A percentile compares a stretch with the other conserved stretches of the same genome.
Evolutionary conservation across 2,888 invertebrate genomes (phyloP).

Genomic region (Noctua pronuba): DNA sequence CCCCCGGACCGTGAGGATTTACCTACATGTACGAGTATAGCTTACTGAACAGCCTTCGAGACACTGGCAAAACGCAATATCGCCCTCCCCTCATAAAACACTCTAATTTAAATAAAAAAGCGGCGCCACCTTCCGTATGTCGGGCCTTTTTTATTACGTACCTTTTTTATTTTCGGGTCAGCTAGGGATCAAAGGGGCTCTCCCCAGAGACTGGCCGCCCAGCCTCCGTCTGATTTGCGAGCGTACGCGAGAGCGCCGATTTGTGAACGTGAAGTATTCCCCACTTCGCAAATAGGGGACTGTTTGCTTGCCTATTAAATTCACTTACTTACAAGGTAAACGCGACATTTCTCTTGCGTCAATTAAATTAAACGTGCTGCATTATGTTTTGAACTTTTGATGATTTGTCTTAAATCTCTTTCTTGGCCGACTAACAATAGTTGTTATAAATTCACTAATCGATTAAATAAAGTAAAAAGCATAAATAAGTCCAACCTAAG

Average conservation of each 20-base stretch:
- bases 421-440: slow-evolving; percentile 4
- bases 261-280: slow-evolving; percentile 86
- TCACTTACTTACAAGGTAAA: slow-evolving; percentile 79
- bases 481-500: slow-evolving; percentile 10
- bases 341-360: slow-evolving; percentile 17
- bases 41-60: slow-evolving; percentile 84
- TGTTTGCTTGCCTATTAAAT: slow-evolving; percentile 89
- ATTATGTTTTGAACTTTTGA: slow-evolving; percentile 1
- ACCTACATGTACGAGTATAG: slow-evolving; percentile 80
- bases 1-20: slow-evolving; percentile 77
- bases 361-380: slow-evolving; percentile 7
- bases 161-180: slow-evolving; percentile 91
- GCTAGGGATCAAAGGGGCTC: slow-evolving; percentile 90
- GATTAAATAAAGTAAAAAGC: slow-evolving; percentile 21
- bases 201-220: slow-evolving; percentile 83
- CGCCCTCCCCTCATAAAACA: slow-evolving; percentile 90
- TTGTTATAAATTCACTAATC: background rate
- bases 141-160: slow-evolving; percentile 90
- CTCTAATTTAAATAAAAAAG: slow-evolving; percentile 91
- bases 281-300: slow-evolving; percentile 86
- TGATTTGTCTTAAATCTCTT: background rate
- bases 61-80: slow-evolving; percentile 90
- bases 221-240: slow-evolving; percentile 88
- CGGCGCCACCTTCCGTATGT: slow-evolving; percentile 91
- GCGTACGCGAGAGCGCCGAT: slow-evolving; percentile 87